Base-by-base conservation (phyloP, 1,140 invertebrate species). In the Aphis craccivora region DNA sequence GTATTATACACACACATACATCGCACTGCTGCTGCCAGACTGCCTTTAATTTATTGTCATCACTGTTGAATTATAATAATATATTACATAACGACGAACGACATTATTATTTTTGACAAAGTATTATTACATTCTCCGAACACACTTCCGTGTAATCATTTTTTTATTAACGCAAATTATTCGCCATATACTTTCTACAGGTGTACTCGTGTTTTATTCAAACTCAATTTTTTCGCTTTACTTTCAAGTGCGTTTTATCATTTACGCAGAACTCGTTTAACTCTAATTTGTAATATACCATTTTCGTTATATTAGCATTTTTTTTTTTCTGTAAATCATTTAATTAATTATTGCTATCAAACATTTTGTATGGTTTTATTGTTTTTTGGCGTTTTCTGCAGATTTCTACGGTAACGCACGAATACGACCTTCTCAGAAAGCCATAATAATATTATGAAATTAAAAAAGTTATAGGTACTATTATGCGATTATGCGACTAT, bases 41-140 rank as follows among this genome's bases (percentile, higher is more conserved):
- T 23, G 45, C 6, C n/a, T 51, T 45, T 88, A 88, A 88, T 88
- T 88, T 88, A 88, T 48, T 48, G 43, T 88, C 45, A 45, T 51
- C 45, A 20, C 86, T 51, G 20, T 48, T 76, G 60, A 76, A 76
- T 76, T 76, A 76, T n/a, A 76, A 48, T 88, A 48, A 88, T 88
- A 48, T 88, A 88, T 20, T 51, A 51, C 25, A 11, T 48, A 87
- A 87, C 14, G 84, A 86, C 40, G 40, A 43, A 84, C 23, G 83
- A 86, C 43, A 30, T n/a, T 76, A 76, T 76, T 76, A 76, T 76
- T 76, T 76, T 76, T 76, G 60, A 76, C 14, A n/a, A n/a, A 76
- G n/a, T 76, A n/a, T 76, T 76, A n/a, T 76, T 30, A n/a, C 60
- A n/a, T 76, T 76, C 11, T 20, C 11, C 60, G 3, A 30, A 30